Evolutionary conservation across 2,113 vertebrate genomes (phyloP).

Genomic region (Miniopterus natalensis): DNA sequence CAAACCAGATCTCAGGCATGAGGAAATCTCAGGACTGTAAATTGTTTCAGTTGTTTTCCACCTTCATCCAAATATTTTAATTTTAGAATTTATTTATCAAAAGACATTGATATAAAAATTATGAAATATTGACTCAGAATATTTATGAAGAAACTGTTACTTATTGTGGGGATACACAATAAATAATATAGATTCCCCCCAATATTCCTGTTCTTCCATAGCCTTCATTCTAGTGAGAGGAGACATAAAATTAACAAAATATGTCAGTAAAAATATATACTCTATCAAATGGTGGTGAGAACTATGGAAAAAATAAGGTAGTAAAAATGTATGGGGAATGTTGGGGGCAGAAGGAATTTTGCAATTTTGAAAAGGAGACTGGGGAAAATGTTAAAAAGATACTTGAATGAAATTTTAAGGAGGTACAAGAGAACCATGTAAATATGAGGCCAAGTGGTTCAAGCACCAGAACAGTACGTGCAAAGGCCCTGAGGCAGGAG

Average conservation of each 20-base stretch:
- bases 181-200: background rate
- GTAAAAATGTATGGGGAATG: background rate
- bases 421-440: background rate
- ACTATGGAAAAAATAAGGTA: background rate
- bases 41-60: background rate
- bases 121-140: constrained; percentile 38
- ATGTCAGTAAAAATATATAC: background rate
- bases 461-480: background rate
- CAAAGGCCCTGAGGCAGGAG: background rate
- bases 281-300: background rate
- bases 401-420: background rate
- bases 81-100: constrained; percentile 11
- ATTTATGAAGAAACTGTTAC: constrained; percentile 15
- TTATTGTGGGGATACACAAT: background rate
- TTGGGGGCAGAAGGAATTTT: background rate
- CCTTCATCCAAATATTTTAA: background rate
- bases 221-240: background rate
- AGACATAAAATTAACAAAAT: background rate
- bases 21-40: background rate
- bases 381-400: background rate
- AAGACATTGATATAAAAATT: background rate
- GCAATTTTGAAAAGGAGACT: background rate
- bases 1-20: background rate
- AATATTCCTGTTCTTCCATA: background rate
- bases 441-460: background rate